Percentiles rank a stretch among this genome's conserved stretches.
phyloP scores from a whole-genome alignment of 2,888 invertebrate genomes.

The Mimachlamys varia region DNA sequence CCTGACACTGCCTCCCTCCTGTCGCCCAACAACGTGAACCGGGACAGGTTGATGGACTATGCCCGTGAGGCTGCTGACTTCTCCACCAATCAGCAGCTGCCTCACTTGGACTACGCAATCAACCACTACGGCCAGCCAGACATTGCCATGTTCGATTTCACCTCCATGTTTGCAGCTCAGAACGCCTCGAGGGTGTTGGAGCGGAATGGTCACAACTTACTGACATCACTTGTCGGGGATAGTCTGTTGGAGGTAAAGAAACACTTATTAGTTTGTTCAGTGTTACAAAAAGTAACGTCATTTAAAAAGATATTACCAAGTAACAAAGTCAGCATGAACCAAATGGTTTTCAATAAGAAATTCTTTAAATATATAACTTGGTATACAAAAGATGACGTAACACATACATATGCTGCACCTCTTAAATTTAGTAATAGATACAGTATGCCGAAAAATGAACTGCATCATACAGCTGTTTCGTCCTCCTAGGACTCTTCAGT shows the following conservation, averaged over 20 bases:
- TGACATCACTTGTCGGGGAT: constrained; percentile 97
- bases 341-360: too few relatives aligned
- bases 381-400: too few relatives aligned
- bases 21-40: constrained; percentile 94
- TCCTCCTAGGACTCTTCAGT: too few relatives aligned
- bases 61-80: constrained; percentile 96
- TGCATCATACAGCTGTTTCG: too few relatives aligned
- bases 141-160: constrained; percentile 99
- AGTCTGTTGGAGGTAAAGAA: constrained; percentile 91
- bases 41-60: constrained; percentile 93
- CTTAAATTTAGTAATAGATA: too few relatives aligned
- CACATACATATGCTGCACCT: too few relatives aligned
- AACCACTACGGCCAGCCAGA: constrained; percentile 99
- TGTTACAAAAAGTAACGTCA: too few relatives aligned
- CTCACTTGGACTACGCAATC: constrained; percentile 93
- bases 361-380: too few relatives aligned
- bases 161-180: constrained; percentile 98
- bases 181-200: constrained; percentile 94
- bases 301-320: neutral
- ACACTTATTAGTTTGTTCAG: neutral
- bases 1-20: constrained; percentile 94
- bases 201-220: constrained; percentile 88
- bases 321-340: too few relatives aligned
- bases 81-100: constrained; percentile 78
- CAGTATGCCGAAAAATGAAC: too few relatives aligned